These are phyloP conservation scores for Drosophila lowei DNA, from an alignment of 1,140 invertebrate species.

Conservation along the genomic window DNA sequence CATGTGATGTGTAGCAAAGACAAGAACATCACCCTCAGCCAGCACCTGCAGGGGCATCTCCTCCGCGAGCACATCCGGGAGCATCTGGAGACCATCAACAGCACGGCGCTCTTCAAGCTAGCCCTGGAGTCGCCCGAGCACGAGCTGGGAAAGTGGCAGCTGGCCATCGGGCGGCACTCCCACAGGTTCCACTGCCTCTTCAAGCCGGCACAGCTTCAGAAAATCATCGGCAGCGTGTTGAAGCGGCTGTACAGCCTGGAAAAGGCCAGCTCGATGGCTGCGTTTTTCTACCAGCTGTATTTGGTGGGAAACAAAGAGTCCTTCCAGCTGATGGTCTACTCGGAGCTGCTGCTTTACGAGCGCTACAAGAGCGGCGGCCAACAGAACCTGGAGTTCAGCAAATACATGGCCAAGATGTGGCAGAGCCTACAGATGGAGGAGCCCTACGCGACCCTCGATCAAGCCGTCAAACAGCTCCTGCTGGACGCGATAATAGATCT, in stretches of 20 bases:
- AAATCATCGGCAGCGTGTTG: constrained; percentile 21
- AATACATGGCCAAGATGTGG: constrained; percentile 48
- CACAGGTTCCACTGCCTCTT: constrained; percentile 30
- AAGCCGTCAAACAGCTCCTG: constrained; percentile 6
- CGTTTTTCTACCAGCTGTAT: constrained; percentile 26
- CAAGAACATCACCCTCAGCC: constrained; percentile 13
- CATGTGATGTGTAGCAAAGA: constrained; percentile 19
- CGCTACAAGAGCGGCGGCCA: constrained; percentile 13
- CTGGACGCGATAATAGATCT: constrained; percentile 33
- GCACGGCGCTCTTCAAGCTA: constrained; percentile 17
- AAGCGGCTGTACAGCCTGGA: constrained; percentile 3
- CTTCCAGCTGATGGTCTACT: constrained; percentile 21
- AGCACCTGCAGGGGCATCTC: constrained; percentile 28
- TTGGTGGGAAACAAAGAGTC: constrained; percentile 21
- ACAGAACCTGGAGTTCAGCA: constrained; percentile 1
- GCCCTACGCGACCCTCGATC: constrained; percentile 19
- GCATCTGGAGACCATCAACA: constrained; percentile 31
- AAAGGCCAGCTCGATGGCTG: constrained; percentile 1
- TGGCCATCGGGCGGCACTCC: constrained; percentile 17
- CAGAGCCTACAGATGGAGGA: constrained; percentile 30
- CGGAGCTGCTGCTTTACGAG: constrained; percentile 31
- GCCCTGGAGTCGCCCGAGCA: constrained; percentile 37
- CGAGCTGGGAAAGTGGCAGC: constrained; percentile 40
- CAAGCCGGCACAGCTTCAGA: constrained; percentile 6
- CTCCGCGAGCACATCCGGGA: constrained; percentile 35